A percentile compares a stretch with the other conserved stretches of the same genome.
Conservation (phyloP, 1,140 invertebrate species). For the Episyrphus balteatus region DNA sequence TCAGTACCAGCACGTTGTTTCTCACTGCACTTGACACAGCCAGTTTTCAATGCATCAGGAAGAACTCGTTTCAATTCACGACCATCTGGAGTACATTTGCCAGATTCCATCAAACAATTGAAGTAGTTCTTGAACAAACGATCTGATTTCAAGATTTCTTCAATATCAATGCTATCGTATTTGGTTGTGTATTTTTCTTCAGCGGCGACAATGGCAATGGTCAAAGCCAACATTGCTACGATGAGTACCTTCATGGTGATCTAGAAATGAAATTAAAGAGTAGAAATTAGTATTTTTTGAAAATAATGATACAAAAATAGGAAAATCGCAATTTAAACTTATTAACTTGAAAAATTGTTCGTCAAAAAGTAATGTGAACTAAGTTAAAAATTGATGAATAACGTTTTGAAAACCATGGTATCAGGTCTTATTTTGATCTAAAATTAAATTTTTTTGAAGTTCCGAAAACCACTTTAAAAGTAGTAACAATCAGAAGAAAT, state of each 20-base stretch:
- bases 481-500: too few species aligned
- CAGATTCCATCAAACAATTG: constrained; percentile 55
- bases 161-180: constrained; percentile 59
- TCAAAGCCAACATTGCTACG: constrained; percentile 29
- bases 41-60: constrained; percentile 49
- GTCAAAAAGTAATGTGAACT: too few species aligned
- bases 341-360: too few species aligned
- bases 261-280: constrained; percentile 3
- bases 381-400: too few species aligned
- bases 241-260: constrained; percentile 17
- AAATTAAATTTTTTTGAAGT: too few species aligned
- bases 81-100: constrained; percentile 58
- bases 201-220: constrained; percentile 31
- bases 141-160: constrained; percentile 54
- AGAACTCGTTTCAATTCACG: constrained; percentile 56
- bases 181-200: constrained; percentile 54
- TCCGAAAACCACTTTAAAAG: too few species aligned
- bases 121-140: constrained; percentile 52
- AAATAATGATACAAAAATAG: too few species aligned
- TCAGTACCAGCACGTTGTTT: constrained; percentile 42
- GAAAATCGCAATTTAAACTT: too few species aligned
- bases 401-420: too few species aligned
- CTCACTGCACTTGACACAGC: constrained; percentile 50
- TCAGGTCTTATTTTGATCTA: too few species aligned
- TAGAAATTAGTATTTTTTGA: too few species aligned